Conservation (phyloP, 2,888 invertebrate species). For the Eremobia ochroleuca region DNA sequence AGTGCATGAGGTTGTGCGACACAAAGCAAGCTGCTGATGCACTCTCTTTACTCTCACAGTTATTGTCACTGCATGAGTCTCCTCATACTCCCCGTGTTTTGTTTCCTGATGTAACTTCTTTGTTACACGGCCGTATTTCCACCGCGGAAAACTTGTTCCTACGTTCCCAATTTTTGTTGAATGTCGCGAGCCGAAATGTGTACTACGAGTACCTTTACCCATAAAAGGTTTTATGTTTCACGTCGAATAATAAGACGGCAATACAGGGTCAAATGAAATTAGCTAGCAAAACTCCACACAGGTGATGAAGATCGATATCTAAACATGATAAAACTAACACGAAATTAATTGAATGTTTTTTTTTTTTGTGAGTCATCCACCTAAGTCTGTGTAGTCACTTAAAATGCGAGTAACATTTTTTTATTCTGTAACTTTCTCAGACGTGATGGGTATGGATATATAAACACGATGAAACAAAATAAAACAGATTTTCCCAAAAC, state of each 20-base stretch:
- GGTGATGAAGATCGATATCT: not conserved
- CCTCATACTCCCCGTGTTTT: slow-evolving; percentile 58
- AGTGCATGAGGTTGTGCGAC: slow-evolving; percentile 70
- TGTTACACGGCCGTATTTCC: slow-evolving; percentile 48
- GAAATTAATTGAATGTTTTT: not conserved
- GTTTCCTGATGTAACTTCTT: slow-evolving; percentile 57
- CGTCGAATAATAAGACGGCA: slow-evolving; percentile 41
- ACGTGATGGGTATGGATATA: no score
- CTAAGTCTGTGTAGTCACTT: no score
- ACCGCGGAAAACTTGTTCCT: slow-evolving; percentile 50
- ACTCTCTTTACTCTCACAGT: slow-evolving; percentile 82
- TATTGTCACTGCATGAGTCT: slow-evolving; percentile 75
- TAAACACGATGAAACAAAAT: no score
- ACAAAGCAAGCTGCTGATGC: slow-evolving; percentile 79
- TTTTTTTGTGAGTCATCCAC: no score
- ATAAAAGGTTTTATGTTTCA: slow-evolving; percentile 58
- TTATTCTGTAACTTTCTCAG: no score
- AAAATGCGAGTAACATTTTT: no score
- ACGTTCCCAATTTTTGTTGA: slow-evolving; percentile 54
- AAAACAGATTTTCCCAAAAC: no score
- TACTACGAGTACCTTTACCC: slow-evolving; percentile 24
- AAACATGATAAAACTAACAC: not conserved
- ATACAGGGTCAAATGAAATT: slow-evolving; percentile 11
- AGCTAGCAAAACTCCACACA: not conserved
- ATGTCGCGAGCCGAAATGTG: slow-evolving; percentile 18